Conservation (phyloP, 92 coral and sea anemone genomes). For the Pocillopora grandis region DNA sequence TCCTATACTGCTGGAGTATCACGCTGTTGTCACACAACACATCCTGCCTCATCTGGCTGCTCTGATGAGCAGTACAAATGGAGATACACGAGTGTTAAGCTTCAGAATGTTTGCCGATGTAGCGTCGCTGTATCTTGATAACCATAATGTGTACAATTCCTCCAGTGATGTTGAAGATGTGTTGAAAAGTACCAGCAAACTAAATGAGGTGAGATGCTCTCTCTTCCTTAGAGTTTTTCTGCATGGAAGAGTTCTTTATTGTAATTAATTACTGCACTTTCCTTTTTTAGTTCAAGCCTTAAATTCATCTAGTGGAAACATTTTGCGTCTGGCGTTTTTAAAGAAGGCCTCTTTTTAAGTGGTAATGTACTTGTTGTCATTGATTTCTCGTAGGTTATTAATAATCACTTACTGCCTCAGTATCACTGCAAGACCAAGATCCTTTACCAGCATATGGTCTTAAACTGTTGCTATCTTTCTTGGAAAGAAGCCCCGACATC, state of each 20-base stretch:
- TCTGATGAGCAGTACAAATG: conserved; percentile 82
- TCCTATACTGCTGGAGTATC: conserved; percentile 78
- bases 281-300: background rate
- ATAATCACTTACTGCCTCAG: conserved; percentile 79
- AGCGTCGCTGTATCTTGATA: conserved; percentile 88
- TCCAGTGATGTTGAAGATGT: conserved; percentile 50
- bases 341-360: background rate
- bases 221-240: too few relatives aligned
- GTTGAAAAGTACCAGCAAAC: conserved; percentile 57
- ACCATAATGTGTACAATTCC: conserved; percentile 72
- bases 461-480: conserved; percentile 83
- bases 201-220: conserved; percentile 68
- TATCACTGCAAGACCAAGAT: conserved; percentile 97
- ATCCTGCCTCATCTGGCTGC: conserved; percentile 85
- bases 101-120: conserved; percentile 96
- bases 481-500: conserved; percentile 87
- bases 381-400: conserved; percentile 71
- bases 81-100: conserved; percentile 87
- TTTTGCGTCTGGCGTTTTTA: background rate
- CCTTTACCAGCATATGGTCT: conserved; percentile 96
- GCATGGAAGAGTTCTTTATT: too few relatives aligned
- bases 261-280: too few relatives aligned
- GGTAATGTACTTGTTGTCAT: background rate
- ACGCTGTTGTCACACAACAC: conserved; percentile 66
- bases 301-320: background rate